These are phyloP conservation scores for Mnemiopsis leidyi DNA, from an alignment of 37 sponge, comb jelly and placozoan species.

Conservation along the genomic window DNA sequence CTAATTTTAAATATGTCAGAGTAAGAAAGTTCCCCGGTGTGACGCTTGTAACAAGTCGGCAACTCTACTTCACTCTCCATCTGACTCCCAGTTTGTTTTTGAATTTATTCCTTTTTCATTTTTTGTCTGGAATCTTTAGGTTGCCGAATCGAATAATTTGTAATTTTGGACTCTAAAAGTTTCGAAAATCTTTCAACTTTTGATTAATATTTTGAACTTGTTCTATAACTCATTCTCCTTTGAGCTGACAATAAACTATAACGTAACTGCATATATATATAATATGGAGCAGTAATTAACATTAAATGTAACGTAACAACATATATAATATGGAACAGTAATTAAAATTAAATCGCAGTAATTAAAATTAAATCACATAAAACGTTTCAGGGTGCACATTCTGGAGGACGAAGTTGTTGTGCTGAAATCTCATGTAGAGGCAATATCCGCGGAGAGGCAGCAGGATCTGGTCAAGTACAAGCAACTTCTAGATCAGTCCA, in stretches of 20 bases:
- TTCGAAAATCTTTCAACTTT: not conserved
- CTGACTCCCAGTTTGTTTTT: conserved; percentile 3
- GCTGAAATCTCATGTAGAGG: conserved; percentile 45
- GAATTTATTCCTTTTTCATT: too few relatives aligned
- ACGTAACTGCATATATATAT: not conserved
- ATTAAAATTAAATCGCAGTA: too few relatives aligned
- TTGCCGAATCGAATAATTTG: not conserved
- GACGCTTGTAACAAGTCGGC: conserved; percentile 50
- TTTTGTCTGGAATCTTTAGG: too few relatives aligned
- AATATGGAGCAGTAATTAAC: too few relatives aligned
- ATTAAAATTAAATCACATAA: too few relatives aligned
- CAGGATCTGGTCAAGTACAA: conserved; percentile 39
- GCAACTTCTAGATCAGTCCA: conserved; percentile 29
- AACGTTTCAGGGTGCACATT: conserved; percentile 9
- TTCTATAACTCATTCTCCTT: too few relatives aligned
- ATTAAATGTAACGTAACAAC: too few relatives aligned
- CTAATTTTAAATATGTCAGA: too few relatives aligned
- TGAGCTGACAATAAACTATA: not conserved
- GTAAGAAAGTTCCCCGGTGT: conserved; percentile 64
- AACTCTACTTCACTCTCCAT: conserved; percentile 4
- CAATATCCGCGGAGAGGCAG: conserved; percentile 14
- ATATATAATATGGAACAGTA: too few relatives aligned
- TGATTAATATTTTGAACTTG: not conserved
- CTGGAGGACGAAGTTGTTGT: conserved; percentile 59
- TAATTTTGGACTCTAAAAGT: not conserved